Conservation (phyloP, 2,888 invertebrate genomes). For the Sclerodermus sp. region DNA sequence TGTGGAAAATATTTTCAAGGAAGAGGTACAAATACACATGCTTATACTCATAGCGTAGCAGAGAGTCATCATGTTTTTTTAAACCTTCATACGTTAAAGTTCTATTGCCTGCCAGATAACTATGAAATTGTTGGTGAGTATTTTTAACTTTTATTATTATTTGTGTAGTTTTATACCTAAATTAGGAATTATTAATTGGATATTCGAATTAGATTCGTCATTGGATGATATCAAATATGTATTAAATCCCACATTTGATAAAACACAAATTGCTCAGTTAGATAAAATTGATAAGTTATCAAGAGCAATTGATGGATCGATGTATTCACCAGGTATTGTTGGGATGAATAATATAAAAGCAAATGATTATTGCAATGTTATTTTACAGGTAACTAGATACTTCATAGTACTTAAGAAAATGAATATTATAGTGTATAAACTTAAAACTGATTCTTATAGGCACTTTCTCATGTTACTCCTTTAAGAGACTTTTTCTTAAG, state of each 20-base stretch:
- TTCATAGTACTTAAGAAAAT: neutral
- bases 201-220: slow-evolving; percentile 73
- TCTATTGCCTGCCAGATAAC: slow-evolving; percentile 98
- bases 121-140: slow-evolving; percentile 93
- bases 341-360: slow-evolving; percentile 99
- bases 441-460: slow-evolving; percentile 62
- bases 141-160: slow-evolving; percentile 2
- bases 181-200: no score
- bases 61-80: slow-evolving; percentile 98
- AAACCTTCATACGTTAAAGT: slow-evolving; percentile 93
- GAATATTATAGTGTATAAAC: no score
- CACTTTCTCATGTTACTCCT: slow-evolving; percentile 92
- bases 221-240: slow-evolving; percentile 98
- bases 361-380: slow-evolving; percentile 99
- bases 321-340: slow-evolving; percentile 97
- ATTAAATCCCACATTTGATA: slow-evolving; percentile 92
- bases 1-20: slow-evolving; percentile 99
- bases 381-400: slow-evolving; percentile 79
- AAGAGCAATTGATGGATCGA: slow-evolving; percentile 92
- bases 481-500: slow-evolving; percentile 92
- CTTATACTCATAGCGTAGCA: slow-evolving; percentile 97
- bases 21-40: slow-evolving; percentile 96
- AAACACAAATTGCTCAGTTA: slow-evolving; percentile 77
- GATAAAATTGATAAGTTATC: slow-evolving; percentile 84
- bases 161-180: neutral